Evolutionary conservation across 2,888 invertebrate genomes (phyloP), one percentile per base, ranked within the genome.

Genomic region (Conops quadrifasciatus): DNA sequence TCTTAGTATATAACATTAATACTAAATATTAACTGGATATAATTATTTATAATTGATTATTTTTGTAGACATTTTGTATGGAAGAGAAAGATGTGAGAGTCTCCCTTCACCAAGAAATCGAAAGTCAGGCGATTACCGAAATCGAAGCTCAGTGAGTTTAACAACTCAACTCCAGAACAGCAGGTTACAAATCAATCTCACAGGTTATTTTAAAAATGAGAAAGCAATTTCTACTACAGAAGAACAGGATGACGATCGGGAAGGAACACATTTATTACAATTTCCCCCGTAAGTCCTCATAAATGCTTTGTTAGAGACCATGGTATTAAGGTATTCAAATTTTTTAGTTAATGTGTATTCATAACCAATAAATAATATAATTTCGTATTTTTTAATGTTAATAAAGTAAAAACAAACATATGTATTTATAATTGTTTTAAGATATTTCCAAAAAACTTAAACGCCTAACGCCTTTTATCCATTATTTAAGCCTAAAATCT

Each of bases 11-110:
- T 45, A n/a, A 49, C 13, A 49, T 49, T 49, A 5, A 16, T 16
- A 36, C 5, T 49, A 49, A 11, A 5, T 49, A 13, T n/a, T 16
- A 4, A 49, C n/a, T 49, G 49, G 13, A n/a, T n/a, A 19, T 49
- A 49, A 3, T 19, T 49, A 49, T 16, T 24, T 21, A 21, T 53
- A n/a, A 19, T 53, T 2, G 11, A 36, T 63, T 49, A n/a, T 60
- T 74, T 53, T 67, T 73, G 68, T 68, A 71, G 70, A 66, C 28
- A 28, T 51, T 76, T 77, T 73, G 47, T 79, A 76, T 73, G 78
- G 79, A 19, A 76, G 94, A 63, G 93, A 92, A 78, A 89, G 94
- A 72, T 93, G 93, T 84, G 94, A 94, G 84, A 94, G 94, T 81
- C 90, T 95, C 88, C 94, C 84, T 65, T 80, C 93, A n/a, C 79